These are phyloP conservation scores for western clawed frog (Xenopus tropicalis) DNA, from an alignment of 2,113 vertebrate species.

Conservation along the genomic window DNA sequence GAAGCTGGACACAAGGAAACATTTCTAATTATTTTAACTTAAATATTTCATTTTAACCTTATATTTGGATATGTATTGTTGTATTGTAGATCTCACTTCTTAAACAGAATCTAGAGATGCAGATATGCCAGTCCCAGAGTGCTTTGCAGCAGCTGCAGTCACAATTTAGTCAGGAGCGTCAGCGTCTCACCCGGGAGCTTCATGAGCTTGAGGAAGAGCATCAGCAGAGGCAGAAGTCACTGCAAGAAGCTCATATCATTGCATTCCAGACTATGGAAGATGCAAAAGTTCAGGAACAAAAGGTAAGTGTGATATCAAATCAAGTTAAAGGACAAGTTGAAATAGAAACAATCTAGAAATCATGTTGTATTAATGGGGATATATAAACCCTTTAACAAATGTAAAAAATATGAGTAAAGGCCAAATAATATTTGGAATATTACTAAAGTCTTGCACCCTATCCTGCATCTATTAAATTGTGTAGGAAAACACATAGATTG, in stretches of 20 bases:
- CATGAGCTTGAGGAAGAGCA: constrained; percentile 91
- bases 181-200: constrained; percentile 90
- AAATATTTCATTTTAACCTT: neutral
- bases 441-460: no score
- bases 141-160: constrained; percentile 94
- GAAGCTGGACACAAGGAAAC: neutral
- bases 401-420: no score
- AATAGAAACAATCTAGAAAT: neutral
- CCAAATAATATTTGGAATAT: no score
- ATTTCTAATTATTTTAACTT: constrained; percentile 3
- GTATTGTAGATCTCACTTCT: constrained; percentile 84
- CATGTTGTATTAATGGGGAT: no score
- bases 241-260: constrained; percentile 87
- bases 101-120: constrained; percentile 97
- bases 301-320: constrained; percentile 60
- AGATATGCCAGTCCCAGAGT: constrained; percentile 94
- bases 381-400: no score
- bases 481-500: no score
- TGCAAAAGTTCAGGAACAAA: constrained; percentile 83
- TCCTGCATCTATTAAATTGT: no score
- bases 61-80: constrained; percentile 31
- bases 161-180: constrained; percentile 91
- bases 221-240: constrained; percentile 82
- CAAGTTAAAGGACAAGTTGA: neutral
- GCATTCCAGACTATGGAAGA: constrained; percentile 89